Conservation (phyloP, 2,888 invertebrate genomes). For the Hyles lineata region DNA sequence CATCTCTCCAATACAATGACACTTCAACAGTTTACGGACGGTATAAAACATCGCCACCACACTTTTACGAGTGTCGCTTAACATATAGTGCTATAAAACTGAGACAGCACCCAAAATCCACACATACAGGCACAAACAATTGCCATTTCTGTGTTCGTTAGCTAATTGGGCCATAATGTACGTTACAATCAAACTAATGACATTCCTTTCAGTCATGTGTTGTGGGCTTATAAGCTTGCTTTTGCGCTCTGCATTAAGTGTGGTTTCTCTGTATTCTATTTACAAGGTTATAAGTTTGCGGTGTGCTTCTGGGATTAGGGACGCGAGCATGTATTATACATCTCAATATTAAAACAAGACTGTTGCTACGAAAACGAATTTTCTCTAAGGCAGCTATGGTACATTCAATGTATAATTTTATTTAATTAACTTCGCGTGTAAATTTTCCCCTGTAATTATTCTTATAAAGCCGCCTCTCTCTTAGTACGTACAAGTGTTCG, state of each 20-base stretch:
- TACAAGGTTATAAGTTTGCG: not conserved
- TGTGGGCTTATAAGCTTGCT: not conserved
- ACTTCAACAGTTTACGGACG: slow-evolving; percentile 67
- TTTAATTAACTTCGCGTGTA: not conserved
- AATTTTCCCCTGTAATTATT: not conserved
- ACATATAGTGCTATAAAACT: slow-evolving; percentile 77
- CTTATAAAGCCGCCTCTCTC: not conserved
- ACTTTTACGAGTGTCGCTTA: slow-evolving; percentile 78
- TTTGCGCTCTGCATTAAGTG: slow-evolving; percentile 13
- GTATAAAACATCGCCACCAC: slow-evolving; percentile 73
- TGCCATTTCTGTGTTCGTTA: slow-evolving; percentile 73
- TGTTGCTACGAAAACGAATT: not conserved
- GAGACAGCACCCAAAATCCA: slow-evolving; percentile 66
- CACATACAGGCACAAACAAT: slow-evolving; percentile 62
- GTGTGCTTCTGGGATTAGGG: not conserved
- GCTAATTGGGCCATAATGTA: slow-evolving; percentile 70
- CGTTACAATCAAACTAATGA: slow-evolving; percentile 58
- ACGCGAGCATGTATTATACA: not conserved
- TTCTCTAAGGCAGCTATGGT: not conserved
- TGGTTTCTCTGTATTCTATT: not conserved
- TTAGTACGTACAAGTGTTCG: slow-evolving; percentile 31
- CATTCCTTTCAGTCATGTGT: slow-evolving; percentile 44
- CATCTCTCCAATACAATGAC: slow-evolving; percentile 64
- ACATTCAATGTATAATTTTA: not conserved
- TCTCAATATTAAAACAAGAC: not conserved